Evolutionary conservation across 2,888 invertebrate species (phyloP).

Genomic region (Drosophila recens): DNA sequence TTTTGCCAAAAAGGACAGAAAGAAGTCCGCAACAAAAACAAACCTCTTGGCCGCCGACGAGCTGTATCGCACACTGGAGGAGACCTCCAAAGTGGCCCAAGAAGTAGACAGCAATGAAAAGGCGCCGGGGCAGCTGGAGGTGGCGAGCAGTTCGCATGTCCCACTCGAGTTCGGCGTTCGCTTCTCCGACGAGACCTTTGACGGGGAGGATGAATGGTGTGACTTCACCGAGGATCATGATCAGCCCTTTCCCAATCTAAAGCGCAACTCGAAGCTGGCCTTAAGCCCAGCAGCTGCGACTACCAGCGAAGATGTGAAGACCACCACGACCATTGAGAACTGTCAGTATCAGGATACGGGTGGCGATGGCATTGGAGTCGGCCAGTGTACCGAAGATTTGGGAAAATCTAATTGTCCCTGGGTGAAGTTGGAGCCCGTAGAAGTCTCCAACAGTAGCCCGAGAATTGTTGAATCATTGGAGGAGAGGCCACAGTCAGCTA

Average conservation of each 20-base stretch:
- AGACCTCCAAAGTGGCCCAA: constrained; percentile 40
- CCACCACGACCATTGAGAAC: constrained; percentile 3
- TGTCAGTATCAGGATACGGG: constrained; percentile 44
- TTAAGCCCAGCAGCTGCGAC: constrained; percentile 6
- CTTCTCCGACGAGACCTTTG: constrained; percentile 32
- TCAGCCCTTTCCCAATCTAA: constrained; percentile 32
- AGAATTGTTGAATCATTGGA: neutral
- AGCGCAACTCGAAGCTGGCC: constrained; percentile 27
- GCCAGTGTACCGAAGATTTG: constrained; percentile 18
- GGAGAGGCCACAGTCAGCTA: neutral
- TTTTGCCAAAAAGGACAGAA: constrained; percentile 72
- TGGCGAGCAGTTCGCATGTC: constrained; percentile 3
- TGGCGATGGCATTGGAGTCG: constrained; percentile 65
- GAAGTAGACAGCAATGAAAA: constrained; percentile 31
- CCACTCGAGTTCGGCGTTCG: constrained; percentile 41
- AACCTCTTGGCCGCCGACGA: constrained; percentile 65
- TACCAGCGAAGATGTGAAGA: constrained; percentile 12
- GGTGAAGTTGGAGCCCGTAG: constrained; percentile 34
- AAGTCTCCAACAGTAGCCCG: neutral
- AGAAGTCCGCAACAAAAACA: constrained; percentile 55
- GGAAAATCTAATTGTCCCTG: constrained; percentile 49
- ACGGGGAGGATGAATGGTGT: constrained; percentile 62
- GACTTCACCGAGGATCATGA: constrained; percentile 64
- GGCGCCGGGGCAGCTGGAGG: constrained; percentile 2
- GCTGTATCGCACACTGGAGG: constrained; percentile 64